Percentiles rank a stretch among this genome's conserved stretches.
Evolutionary conservation across 2,797 vertebrate genomes (phyloP).

Genomic region (Buceros bicornis): DNA sequence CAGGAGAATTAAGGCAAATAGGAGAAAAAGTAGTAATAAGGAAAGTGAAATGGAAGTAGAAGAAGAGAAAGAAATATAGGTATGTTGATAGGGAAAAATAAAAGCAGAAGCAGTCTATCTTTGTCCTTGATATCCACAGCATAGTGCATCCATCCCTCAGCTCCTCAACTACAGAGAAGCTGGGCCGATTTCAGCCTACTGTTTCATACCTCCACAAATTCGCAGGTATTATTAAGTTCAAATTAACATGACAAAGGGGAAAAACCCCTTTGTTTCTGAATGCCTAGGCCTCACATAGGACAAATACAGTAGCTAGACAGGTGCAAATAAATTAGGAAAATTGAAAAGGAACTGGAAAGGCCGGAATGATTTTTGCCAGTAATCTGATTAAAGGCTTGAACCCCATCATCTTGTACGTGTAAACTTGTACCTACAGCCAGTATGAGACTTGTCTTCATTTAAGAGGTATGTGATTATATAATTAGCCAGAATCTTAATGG

Average conservation of each 20-base stretch:
- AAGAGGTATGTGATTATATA: background rate
- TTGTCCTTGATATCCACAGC: background rate
- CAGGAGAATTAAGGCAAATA: background rate
- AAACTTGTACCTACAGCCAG: background rate
- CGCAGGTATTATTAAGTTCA: background rate
- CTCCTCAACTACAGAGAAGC: background rate
- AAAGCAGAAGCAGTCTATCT: background rate
- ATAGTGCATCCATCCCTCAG: background rate
- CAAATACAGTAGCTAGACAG: background rate
- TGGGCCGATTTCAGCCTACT: background rate
- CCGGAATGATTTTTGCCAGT: background rate
- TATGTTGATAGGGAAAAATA: background rate
- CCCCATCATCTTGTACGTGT: background rate
- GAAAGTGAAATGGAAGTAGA: background rate
- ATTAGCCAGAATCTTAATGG: background rate
- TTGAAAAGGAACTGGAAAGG: background rate
- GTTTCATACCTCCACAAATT: background rate
- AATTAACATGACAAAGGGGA: background rate
- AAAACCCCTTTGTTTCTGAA: background rate
- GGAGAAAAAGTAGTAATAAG: background rate
- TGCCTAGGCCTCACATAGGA: background rate
- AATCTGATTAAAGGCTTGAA: constrained; percentile 2
- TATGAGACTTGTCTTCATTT: background rate
- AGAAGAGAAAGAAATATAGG: background rate
- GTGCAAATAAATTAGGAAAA: background rate